Conservation (phyloP, 2,113 vertebrate genomes). For the Phalacrocorax aristotelis region DNA sequence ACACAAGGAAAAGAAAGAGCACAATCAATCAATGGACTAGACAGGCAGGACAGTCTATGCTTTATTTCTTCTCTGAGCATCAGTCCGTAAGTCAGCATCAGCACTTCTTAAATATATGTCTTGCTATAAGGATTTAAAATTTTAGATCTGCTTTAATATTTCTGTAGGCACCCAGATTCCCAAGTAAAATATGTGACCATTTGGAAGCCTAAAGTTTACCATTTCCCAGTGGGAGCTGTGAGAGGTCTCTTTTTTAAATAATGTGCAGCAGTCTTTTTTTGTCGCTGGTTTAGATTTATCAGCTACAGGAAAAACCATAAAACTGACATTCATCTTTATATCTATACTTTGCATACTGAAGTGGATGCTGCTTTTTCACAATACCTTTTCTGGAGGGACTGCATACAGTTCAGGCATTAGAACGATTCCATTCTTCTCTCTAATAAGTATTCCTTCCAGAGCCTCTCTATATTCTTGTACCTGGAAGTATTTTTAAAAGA, state of each 20-base stretch:
- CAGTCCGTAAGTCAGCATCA: background rate
- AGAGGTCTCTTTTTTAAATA: background rate
- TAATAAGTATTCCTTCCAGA: conserved; percentile 90
- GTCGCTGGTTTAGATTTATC: background rate
- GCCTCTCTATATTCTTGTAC: conserved; percentile 95
- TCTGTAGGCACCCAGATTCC: background rate
- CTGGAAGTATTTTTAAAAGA: conserved; percentile 66
- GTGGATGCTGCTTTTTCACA: background rate
- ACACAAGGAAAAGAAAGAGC: background rate
- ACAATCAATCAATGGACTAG: background rate
- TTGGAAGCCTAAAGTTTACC: background rate
- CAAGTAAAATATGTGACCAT: background rate
- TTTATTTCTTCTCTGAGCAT: background rate
- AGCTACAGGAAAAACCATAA: background rate
- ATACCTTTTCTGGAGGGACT: conserved; percentile 90
- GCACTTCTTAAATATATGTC: background rate
- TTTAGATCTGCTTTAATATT: background rate
- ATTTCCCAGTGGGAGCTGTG: background rate
- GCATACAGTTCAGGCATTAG: conserved; percentile 93
- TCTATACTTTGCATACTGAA: background rate
- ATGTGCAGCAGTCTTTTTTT: background rate
- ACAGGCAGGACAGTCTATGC: background rate
- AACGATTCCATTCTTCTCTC: conserved; percentile 89
- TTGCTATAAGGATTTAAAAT: background rate
- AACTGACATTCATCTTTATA: background rate